Evolutionary conservation across 1,140 invertebrate genomes (phyloP).

Genomic region (Bombus haemorrhoidalis): DNA sequence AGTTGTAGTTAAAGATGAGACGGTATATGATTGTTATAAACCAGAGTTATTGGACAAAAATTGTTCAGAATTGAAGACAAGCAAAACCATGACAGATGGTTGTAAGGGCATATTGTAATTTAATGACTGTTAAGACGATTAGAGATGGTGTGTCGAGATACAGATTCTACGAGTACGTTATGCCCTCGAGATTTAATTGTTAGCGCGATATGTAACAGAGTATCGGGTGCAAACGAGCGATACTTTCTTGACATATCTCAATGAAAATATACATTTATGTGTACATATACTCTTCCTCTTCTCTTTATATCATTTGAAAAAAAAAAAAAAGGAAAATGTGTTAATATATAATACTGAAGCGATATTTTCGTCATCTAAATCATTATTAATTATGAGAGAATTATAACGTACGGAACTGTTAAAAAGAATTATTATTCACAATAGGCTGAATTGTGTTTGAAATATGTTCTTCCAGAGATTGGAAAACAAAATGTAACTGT

Average conservation of each 20-base stretch:
- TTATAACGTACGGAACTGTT: neutral
- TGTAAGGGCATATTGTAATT: conserved; percentile 24
- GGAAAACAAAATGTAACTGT: neutral
- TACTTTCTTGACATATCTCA: conserved; percentile 32
- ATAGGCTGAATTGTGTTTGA: neutral
- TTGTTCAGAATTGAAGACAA: neutral
- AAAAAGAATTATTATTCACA: neutral
- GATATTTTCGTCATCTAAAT: conserved; percentile 11
- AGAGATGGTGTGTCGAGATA: neutral
- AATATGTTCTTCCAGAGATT: neutral
- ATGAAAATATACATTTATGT: conserved; percentile 34
- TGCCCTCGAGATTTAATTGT: conserved; percentile 26
- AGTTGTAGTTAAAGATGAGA: neutral
- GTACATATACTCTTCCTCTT: neutral
- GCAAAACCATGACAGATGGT: neutral
- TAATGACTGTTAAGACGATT: conserved; percentile 23
- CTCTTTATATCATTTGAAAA: neutral
- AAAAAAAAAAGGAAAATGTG: neutral
- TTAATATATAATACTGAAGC: neutral
- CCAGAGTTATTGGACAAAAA: neutral
- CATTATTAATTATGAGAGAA: neutral
- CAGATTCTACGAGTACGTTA: neutral
- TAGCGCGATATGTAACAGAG: conserved; percentile 29
- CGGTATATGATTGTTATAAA: conserved; percentile 11
- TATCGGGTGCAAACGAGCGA: conserved; percentile 14